Base-by-base conservation (phyloP, 1,140 invertebrate species). In the Venturia canescens region DNA sequence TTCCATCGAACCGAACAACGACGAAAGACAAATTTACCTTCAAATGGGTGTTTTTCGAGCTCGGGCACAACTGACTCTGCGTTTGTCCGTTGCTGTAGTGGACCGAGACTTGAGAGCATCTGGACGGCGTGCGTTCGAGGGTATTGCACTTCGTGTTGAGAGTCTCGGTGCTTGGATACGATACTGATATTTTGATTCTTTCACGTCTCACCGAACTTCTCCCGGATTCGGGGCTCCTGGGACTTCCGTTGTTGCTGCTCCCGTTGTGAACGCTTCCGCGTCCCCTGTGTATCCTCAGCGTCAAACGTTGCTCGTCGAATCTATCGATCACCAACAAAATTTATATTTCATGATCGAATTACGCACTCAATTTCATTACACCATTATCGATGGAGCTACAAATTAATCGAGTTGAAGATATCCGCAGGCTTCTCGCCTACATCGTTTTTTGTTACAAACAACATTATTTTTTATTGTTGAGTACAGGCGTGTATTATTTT, bases 261-360 rank as follows among this genome's bases (percentile, higher is more conserved):
- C 92, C 86, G 83, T 93, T 85, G 90, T 94, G 82, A 89, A 94
- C 77, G 15, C 94, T 94, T 16, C 94, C 93, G 15, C 94, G 92
- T 4, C 97, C 97, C 9, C 98, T 93, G 90, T 99, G 98, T 84
- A 99, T 98, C 78, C 98, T 94, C 80, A 99, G 90, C 0, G 98
- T 98, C 38, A 99, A 92, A 57, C 97, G 94, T 89, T 98, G 96
- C 87, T 98, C 97, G 83, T 98, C 95, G 86, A 97, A 96, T 63
- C 96, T 92, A 57, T 34, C 60, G 23, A 63, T 63, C 48, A 18
- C 48, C 3, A 60, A 60, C 18, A n/a, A 21, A 34, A 34, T 34
- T 34, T 7, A n/a, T n/a, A n/a, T n/a, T n/a, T n/a, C n/a, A n/a
- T n/a, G n/a, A n/a, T n/a, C n/a, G n/a, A n/a, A n/a, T n/a, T n/a